phyloP scores from a whole-genome alignment of 1,140 invertebrate species.

The Dolichoris vasculosae region DNA sequence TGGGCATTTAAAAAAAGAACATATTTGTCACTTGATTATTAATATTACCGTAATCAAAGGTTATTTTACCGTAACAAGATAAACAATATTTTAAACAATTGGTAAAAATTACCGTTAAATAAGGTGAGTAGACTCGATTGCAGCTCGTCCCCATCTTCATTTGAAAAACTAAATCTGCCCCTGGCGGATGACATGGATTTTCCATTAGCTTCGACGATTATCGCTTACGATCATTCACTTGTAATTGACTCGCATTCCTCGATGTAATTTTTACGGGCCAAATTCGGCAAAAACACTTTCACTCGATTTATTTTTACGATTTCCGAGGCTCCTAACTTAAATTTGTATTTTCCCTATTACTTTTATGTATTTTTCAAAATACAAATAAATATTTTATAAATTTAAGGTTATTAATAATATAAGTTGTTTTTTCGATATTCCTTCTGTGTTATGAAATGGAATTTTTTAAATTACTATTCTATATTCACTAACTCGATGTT shows the following conservation, averaged over 20 bases:
- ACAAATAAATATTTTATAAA: neutral
- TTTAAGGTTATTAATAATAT: neutral
- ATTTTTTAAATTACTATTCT: neutral
- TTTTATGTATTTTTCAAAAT: neutral
- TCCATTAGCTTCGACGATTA: constrained; percentile 31
- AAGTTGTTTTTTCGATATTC: neutral
- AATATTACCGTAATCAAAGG: neutral
- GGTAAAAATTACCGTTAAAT: constrained; percentile 40
- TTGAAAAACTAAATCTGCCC: constrained; percentile 50
- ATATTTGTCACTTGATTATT: neutral
- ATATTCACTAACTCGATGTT: neutral
- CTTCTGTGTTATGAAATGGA: neutral
- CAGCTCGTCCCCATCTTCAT: constrained; percentile 49
- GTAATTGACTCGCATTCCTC: constrained; percentile 8
- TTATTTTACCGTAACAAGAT: too few relatives aligned
- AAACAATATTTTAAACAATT: neutral
- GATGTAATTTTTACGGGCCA: neutral
- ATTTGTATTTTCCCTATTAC: neutral
- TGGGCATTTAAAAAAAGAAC: neutral
- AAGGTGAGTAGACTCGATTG: constrained; percentile 28
- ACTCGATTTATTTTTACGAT: neutral
- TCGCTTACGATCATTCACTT: constrained; percentile 25
- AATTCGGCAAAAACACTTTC: neutral
- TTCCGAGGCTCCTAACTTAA: neutral
- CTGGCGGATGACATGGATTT: constrained; percentile 49